These are phyloP conservation scores for Nyctalus aviator DNA, from an alignment of 2,797 vertebrate species.

Conservation along the genomic window DNA sequence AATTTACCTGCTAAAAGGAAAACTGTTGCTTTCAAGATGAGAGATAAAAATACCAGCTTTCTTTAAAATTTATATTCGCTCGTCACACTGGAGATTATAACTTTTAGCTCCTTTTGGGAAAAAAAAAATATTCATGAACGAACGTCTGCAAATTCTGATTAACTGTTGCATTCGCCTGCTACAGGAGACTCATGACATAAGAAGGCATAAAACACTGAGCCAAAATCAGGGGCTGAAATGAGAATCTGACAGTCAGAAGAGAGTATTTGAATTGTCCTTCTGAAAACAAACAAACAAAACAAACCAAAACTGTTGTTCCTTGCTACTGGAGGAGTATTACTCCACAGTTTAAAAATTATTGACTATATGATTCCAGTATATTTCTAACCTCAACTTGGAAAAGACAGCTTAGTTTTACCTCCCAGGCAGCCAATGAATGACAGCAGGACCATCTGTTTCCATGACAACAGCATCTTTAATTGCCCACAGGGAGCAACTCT, in stretches of 20 bases:
- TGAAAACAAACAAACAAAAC: background rate
- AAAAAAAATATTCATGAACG: background rate
- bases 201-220: too few relatives aligned
- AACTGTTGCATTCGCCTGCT: background rate
- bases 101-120: background rate
- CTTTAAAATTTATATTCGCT: background rate
- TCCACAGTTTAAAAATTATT: constrained; percentile 14
- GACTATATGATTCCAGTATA: background rate
- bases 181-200: background rate
- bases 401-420: constrained; percentile 89
- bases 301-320: background rate
- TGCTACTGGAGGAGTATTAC: background rate
- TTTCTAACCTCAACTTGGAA: constrained; percentile 35
- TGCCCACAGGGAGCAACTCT: constrained; percentile 89
- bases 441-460: constrained; percentile 95
- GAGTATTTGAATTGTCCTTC: background rate
- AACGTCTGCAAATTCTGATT: background rate
- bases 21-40: background rate
- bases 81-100: background rate
- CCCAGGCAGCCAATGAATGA: constrained; percentile 93
- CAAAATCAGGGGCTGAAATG: background rate
- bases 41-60: background rate
- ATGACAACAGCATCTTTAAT: constrained; percentile 96
- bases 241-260: background rate
- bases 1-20: background rate